phyloP scores from a whole-genome alignment of 1,140 invertebrate species.

The Philotrypesis tridentata region DNA sequence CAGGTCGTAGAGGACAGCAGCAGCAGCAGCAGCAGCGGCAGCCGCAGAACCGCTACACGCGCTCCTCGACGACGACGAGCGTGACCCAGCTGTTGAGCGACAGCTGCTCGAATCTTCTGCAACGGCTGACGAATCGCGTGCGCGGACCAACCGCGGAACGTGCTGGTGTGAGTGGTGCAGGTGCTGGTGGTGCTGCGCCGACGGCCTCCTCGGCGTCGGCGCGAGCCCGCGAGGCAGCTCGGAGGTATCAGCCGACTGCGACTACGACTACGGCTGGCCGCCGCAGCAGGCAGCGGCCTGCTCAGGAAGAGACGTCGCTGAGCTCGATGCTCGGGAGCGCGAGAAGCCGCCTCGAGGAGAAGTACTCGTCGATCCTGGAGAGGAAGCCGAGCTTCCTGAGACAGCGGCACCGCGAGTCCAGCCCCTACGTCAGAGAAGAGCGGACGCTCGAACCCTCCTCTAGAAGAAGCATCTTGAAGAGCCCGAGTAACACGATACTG shows the following conservation, averaged over 20 bases:
- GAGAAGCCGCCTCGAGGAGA: constrained; percentile 82
- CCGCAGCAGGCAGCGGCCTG: constrained; percentile 20
- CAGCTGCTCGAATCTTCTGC: constrained; percentile 87
- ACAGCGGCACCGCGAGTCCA: constrained; percentile 52
- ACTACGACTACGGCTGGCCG: constrained; percentile 37
- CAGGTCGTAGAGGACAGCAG: constrained; percentile 45
- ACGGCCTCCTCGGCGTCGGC: not conserved
- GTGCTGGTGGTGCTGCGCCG: not conserved
- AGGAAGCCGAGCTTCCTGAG: constrained; percentile 70
- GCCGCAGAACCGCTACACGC: constrained; percentile 77
- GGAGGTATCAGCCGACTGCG: constrained; percentile 22
- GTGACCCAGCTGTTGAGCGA: constrained; percentile 88
- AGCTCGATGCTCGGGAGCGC: constrained; percentile 70
- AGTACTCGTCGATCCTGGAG: constrained; percentile 83
- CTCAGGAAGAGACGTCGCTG: constrained; percentile 2
- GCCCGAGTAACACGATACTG: constrained; percentile 67
- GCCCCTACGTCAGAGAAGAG: constrained; percentile 71
- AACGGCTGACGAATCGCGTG: constrained; percentile 81
- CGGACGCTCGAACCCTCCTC: constrained; percentile 78
- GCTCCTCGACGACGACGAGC: constrained; percentile 84
- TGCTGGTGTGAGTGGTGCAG: too few species aligned
- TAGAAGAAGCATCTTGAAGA: constrained; percentile 68
- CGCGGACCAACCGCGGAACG: constrained; percentile 76
- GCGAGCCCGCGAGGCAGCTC: not conserved
- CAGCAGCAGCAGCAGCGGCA: too few species aligned